Evolutionary conservation across 2,888 invertebrate species (phyloP).

Genomic region (Antheraea yamamai): DNA sequence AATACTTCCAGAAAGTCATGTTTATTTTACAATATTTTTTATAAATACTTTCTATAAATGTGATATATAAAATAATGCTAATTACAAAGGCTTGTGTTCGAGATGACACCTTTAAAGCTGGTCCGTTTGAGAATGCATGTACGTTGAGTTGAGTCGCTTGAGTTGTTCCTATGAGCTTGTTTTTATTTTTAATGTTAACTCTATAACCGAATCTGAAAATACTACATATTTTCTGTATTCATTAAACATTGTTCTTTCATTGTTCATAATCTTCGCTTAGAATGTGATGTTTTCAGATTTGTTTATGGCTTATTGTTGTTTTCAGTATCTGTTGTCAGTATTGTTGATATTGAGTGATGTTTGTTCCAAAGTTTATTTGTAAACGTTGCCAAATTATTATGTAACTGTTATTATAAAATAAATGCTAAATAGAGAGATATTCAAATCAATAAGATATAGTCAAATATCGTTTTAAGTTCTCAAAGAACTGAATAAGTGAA

Average conservation of each 20-base stretch:
- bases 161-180: background rate
- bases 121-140: background rate
- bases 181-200: background rate
- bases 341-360: background rate
- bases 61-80: no score
- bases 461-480: no score
- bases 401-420: background rate
- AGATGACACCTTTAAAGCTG: no score
- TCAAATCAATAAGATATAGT: no score
- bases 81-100: no score
- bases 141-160: background rate
- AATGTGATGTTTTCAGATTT: background rate
- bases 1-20: no score
- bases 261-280: background rate
- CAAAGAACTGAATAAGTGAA: no score
- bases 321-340: background rate
- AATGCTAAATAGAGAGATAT: background rate
- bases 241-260: background rate
- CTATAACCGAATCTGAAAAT: background rate
- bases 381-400: constrained; percentile 9
- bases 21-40: no score
- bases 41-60: no score
- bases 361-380: background rate
- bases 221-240: background rate
- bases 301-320: background rate